Evolutionary conservation across 2,113 vertebrate genomes (phyloP).

Genomic region (Galeopterus variegatus): DNA sequence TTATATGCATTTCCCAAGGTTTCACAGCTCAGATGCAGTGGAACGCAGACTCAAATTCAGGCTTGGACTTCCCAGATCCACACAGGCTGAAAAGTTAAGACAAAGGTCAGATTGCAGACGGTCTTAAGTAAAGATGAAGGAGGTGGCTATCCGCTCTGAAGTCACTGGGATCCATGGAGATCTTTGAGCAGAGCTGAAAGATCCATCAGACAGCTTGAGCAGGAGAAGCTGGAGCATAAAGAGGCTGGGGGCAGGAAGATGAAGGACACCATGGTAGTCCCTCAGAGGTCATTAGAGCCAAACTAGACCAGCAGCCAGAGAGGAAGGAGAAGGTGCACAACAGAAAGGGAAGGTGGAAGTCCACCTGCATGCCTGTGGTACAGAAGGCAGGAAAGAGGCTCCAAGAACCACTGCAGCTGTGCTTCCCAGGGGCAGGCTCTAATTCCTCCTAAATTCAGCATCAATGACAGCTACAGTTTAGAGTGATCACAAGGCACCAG

Average conservation of each 20-base stretch:
- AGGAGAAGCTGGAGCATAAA: neutral
- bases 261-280: neutral
- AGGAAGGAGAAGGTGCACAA: neutral
- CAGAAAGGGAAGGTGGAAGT: neutral
- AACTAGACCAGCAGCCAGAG: no score
- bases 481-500: accelerated
- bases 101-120: neutral
- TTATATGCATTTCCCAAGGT: neutral
- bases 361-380: neutral
- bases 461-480: accelerated
- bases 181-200: neutral
- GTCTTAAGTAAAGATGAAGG: neutral
- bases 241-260: neutral
- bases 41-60: neutral
- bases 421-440: neutral
- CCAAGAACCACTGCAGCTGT: accelerated
- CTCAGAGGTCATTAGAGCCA: neutral
- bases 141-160: neutral
- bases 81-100: neutral
- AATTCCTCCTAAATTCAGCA: neutral
- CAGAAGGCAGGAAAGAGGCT: neutral
- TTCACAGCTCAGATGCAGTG: neutral
- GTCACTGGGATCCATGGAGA: accelerated
- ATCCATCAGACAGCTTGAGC: neutral
- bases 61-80: neutral